Base-by-base conservation (phyloP, 2,888 invertebrate species). In the Pachydiplax longipennis region DNA sequence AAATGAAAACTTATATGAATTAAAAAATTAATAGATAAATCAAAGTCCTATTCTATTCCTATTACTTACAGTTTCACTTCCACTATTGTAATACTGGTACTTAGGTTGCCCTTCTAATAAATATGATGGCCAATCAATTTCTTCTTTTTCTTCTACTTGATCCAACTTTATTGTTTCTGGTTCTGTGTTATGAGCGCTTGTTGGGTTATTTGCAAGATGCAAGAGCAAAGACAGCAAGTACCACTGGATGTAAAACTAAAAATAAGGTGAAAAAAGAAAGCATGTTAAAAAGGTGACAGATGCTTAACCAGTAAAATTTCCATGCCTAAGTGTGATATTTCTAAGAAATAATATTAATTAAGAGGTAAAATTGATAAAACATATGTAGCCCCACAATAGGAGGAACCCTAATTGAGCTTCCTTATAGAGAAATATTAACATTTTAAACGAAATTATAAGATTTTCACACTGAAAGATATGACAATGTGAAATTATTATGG, bases 231-330 rank as follows among this genome's bases (percentile, higher is more conserved):
- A 94, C 10, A 95, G 91, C 65, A 95, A 91, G 0, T 94, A 93
- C 95, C 95, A 95, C 91, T 95, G 94, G 0, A 95, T 92, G 92
- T 95, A 95, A 80, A 93, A 93, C 91, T 94, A 94, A 0, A 94
- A 94, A 92, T 93, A 93, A 90, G 93, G 92, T 25, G 93, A 93
- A 90, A 93, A 94, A 80, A 2, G 22, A 8, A 80, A 13, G 4
- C 18, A 37, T 37, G 31, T 31, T 31, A 15, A 13, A 37, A 2
- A 18, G 13, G 37, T 37, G 37, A 37, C 37, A 37, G 2, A 35
- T 35, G 25, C 4, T 13, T 35, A 12, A 35, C 40, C 15, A 37
- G 81, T 15, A 2, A 81, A 10, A 22, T 22, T 25, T n/a, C 3
- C 5, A 25, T 5, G 37, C 37, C 37, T 5, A 37, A 37, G 5